Conservation (phyloP, 2,888 invertebrate genomes). For the Sarcophaga carnaria region DNA sequence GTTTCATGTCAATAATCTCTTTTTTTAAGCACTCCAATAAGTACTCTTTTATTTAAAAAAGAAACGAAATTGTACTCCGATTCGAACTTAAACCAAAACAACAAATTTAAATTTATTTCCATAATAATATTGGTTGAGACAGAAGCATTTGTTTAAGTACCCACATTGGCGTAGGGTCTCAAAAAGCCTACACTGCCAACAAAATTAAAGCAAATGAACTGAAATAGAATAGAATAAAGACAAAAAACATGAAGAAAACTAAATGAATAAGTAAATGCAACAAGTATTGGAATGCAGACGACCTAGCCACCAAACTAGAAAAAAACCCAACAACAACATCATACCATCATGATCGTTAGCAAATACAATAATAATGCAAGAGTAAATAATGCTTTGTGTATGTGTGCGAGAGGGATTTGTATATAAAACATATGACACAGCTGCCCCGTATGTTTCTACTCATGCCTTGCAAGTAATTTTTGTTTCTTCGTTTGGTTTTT, state of each 20-base stretch:
- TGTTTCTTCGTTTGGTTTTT: constrained; percentile 12
- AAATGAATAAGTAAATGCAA: constrained; percentile 39
- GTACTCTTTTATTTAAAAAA: too few relatives aligned
- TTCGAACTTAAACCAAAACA: too few relatives aligned
- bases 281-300: constrained; percentile 65
- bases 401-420: constrained; percentile 1
- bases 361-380: not conserved
- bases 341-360: constrained; percentile 20
- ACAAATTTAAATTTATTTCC: too few relatives aligned
- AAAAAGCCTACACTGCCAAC: constrained; percentile 12
- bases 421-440: constrained; percentile 50
- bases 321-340: too few relatives aligned
- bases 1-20: too few relatives aligned
- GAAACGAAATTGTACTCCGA: too few relatives aligned
- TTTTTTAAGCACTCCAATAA: too few relatives aligned
- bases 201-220: constrained; percentile 24
- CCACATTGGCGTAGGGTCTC: not conserved
- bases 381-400: not conserved
- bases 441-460: constrained; percentile 7
- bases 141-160: too few relatives aligned
- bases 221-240: too few relatives aligned
- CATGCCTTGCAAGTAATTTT: not conserved
- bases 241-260: too few relatives aligned
- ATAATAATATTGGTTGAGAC: too few relatives aligned
- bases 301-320: constrained; percentile 45